A percentile compares a stretch with the other conserved stretches of the same genome.
Evolutionary conservation across 2,113 vertebrate species (phyloP).

Genomic region (Turdus rufiventris): DNA sequence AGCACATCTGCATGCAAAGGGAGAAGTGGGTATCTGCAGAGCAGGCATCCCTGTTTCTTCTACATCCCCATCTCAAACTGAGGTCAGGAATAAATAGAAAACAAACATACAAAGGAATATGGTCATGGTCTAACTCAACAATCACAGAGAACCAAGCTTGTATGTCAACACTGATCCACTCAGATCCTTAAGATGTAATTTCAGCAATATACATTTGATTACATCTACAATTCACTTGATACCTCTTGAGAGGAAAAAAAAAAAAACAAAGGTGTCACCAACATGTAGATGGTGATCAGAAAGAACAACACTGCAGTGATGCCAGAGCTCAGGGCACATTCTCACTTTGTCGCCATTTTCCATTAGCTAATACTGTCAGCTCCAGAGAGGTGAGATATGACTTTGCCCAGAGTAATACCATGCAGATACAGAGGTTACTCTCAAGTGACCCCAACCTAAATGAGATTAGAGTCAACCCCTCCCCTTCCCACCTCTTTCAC

Average conservation of each 20-base stretch:
- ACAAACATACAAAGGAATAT: neutral
- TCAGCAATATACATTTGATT: neutral
- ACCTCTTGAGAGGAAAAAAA: neutral
- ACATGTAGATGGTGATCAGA: neutral
- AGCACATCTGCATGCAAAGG: neutral
- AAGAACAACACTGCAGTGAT: neutral
- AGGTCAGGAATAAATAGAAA: neutral
- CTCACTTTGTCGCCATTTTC: slow-evolving; percentile 14
- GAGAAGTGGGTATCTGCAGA: neutral
- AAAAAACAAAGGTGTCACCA: neutral
- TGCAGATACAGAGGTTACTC: slow-evolving; percentile 36
- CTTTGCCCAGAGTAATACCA: neutral
- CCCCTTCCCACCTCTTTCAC: slow-evolving; percentile 35
- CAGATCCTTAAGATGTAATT: neutral
- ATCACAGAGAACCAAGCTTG: neutral
- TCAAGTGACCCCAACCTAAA: neutral
- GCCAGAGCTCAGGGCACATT: neutral
- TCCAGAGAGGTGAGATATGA: neutral
- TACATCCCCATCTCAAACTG: neutral
- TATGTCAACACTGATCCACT: neutral
- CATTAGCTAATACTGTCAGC: slow-evolving; percentile 47
- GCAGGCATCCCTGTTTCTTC: neutral
- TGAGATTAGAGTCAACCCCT: slow-evolving; percentile 36
- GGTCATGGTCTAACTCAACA: neutral
- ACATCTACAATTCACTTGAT: neutral